Evolutionary conservation across 2,113 vertebrate species (phyloP).

Genomic region (Bubo scandiacus): DNA sequence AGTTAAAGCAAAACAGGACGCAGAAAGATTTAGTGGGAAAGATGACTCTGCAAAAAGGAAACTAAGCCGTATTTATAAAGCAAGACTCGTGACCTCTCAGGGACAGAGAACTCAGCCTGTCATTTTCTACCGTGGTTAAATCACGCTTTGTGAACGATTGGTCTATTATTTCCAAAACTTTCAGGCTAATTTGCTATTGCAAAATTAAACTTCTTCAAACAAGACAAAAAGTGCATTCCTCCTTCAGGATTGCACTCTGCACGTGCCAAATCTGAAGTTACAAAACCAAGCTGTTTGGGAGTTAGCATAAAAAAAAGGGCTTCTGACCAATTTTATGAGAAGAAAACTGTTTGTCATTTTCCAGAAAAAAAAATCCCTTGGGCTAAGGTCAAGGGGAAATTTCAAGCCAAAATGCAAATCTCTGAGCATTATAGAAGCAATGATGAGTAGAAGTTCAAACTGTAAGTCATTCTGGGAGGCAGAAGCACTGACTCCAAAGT

Average conservation of each 20-base stretch:
- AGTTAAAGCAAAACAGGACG: slow-evolving; percentile 38
- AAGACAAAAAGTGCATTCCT: slow-evolving; percentile 25
- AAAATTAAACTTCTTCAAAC: slow-evolving; percentile 10
- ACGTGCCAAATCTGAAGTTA: slow-evolving; percentile 36
- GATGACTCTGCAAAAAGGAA: slow-evolving; percentile 59
- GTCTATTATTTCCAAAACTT: slow-evolving; percentile 37
- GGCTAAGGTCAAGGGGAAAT: not conserved
- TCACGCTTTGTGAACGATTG: not conserved
- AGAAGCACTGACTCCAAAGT: not conserved
- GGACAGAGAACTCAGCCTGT: not conserved
- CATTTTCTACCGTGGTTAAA: slow-evolving; percentile 4
- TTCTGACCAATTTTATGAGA: not conserved
- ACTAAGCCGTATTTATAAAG: slow-evolving; percentile 29
- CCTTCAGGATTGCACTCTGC: not conserved
- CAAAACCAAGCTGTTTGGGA: slow-evolving; percentile 25
- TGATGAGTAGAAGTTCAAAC: not conserved
- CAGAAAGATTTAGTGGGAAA: slow-evolving; percentile 36
- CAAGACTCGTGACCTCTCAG: not conserved
- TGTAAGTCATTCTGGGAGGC: not conserved
- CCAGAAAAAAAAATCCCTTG: not conserved
- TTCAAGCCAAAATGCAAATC: not conserved
- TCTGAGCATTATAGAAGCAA: not conserved
- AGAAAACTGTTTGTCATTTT: not conserved
- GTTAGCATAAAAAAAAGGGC: not conserved
- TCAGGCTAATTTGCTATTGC: slow-evolving; percentile 23